Conservation (phyloP, 1,140 invertebrate genomes). For the Maconellicoccus hirsutus region DNA sequence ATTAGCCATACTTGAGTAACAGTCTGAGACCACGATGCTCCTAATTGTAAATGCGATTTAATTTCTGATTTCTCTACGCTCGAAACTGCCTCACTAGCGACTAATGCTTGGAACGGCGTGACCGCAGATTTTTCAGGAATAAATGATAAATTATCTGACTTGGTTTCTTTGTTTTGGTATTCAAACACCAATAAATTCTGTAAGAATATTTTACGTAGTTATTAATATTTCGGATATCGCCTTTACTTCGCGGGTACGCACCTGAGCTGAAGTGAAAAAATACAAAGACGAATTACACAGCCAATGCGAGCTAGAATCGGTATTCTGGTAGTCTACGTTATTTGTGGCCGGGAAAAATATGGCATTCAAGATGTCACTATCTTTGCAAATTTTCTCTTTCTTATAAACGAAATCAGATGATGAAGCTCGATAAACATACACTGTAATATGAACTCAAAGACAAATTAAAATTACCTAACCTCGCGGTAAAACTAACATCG, state of each 20-base stretch:
- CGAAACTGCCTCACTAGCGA: not conserved
- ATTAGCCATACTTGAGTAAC: not conserved
- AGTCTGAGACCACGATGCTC: not conserved
- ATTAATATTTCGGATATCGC: no score
- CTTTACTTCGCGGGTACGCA: not conserved
- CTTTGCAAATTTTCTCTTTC: not conserved
- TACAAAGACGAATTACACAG: not conserved
- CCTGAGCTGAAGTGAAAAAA: not conserved
- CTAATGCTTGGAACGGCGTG: slow-evolving; percentile 14
- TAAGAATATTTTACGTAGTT: not conserved
- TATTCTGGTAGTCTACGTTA: not conserved
- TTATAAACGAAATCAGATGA: not conserved
- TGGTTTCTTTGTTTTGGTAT: not conserved
- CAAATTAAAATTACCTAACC: no score
- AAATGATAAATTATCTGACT: not conserved
- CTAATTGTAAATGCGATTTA: not conserved
- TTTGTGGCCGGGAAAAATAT: not conserved
- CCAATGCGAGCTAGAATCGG: not conserved
- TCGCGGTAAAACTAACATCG: not conserved
- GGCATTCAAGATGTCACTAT: not conserved
- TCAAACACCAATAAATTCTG: not conserved
- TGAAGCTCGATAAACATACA: not conserved
- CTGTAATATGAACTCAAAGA: not conserved
- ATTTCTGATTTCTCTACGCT: not conserved
- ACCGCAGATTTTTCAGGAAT: not conserved